Base-by-base conservation (phyloP, 2,888 invertebrate species). In the Temnothorax ravouxi region DNA sequence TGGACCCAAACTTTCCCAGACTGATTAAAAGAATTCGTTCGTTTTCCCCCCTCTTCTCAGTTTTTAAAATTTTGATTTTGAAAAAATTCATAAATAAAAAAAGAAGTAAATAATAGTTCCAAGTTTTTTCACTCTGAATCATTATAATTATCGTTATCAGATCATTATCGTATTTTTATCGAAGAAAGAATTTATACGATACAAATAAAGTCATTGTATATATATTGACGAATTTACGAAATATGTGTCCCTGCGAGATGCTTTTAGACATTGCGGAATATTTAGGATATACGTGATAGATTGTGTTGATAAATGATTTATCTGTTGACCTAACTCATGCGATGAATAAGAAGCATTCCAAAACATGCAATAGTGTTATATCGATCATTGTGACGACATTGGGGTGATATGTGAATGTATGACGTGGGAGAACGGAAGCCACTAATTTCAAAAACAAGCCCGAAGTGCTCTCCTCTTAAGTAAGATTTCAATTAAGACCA, bases 401-500 rank as follows among this genome's bases (percentile, higher is more conserved):
- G 9, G 38, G 11, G 15, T 56, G 66, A 75, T 61, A 66, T 69
- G 84, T 71, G 61, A 80, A 72, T 52, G n/a, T 52, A 76, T 61
- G 84, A 83, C 80, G 71, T 84, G 86, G 85, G 84, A 86, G 84
- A 89, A 83, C 93, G 92, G 92, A 93, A 92, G 89, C 75, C 85
- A 77, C 86, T 88, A 92, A 93, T 93, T 92, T 90, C 83, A 88
- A 89, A 92, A 92, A 91, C 81, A 86, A 85, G 85, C 62, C 62
- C 83, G 83, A 72, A 86, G 87, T 84, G 86, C 83, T 82, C 80
- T 87, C 56, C 88, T 88, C 88, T 88, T 75, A 84, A 89, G 88
- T 88, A 87, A 88, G 86, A 91, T 91, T 92, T 91, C 91, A 90
- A 92, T 92, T 92, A 92, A 89, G 90, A 87, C 87, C 84, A 92